Evolutionary conservation across 2,113 vertebrate species (phyloP), one percentile per base, ranked within the genome.

Genomic region (Ammodytes dubius): DNA sequence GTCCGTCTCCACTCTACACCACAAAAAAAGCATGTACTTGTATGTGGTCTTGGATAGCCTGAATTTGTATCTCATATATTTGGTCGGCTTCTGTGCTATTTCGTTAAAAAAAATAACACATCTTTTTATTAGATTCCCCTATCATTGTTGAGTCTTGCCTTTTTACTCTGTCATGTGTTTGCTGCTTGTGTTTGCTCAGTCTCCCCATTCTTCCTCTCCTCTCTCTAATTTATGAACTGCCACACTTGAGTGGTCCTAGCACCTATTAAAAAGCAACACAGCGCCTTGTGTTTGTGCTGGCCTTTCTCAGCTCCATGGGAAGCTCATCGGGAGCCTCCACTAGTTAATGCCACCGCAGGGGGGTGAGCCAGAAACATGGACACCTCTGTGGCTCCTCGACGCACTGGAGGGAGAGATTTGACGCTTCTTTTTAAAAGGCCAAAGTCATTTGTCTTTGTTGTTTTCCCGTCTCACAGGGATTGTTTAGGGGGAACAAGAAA

Each of bases 221-320:
- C 70, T 68, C 78, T 90, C 85, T 94, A 91, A 93, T 93, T 93
- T 90, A 92, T 90, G 78, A 90, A 92, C 90, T 83, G 70, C 88
- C 80, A 82, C 89, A 90, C 82, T 91, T 61, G 80, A 93, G 84
- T 79, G 84, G 79, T 80, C 74, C 76, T 77, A 37, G 66, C 61
- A 80, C 88, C 79, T 82, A 86, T 94, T 93, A 89, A 91, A 27
- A 94, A 92, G 81, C 83, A 89, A 74, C 88, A 93, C 94, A 87
- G 84, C 85, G 88, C 92, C 82, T 27, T 70, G 87, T 95, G 95
- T 91, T 93, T 93, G 87, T 79, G 52, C 82, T 88, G 84, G 89
- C 88, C 87, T 87, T 89, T 88, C 49, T 27, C 64, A 60, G 75
- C 88, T 86, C 89, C 59, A 94, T 94, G 64, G 92, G 90, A 91